Conservation (phyloP, 2,797 vertebrate genomes). For the Chelmon rostratus region DNA sequence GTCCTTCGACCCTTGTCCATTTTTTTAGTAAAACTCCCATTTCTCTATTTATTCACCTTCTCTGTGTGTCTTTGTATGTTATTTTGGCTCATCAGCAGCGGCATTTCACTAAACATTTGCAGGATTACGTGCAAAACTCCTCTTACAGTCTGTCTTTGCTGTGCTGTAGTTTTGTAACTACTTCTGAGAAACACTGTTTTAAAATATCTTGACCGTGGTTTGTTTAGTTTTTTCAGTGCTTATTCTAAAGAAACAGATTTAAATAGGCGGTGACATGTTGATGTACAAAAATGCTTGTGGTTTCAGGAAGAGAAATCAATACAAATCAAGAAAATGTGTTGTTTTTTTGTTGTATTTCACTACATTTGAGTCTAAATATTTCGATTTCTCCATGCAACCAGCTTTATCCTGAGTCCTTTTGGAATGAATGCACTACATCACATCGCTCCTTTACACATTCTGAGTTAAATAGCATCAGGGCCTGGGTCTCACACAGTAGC, state of each 20-base stretch:
- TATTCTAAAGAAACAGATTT: background rate
- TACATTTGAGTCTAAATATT: background rate
- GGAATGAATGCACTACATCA: background rate
- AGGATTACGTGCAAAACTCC: background rate
- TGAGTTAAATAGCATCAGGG: background rate
- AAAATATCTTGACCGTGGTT: background rate
- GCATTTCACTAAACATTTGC: background rate
- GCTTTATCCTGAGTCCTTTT: background rate
- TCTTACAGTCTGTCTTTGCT: background rate
- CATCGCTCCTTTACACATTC: background rate
- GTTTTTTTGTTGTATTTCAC: background rate
- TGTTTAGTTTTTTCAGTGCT: background rate
- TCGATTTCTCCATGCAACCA: background rate
- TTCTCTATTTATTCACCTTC: background rate
- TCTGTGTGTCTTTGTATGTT: background rate
- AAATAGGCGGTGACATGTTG: background rate
- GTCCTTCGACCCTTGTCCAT: background rate
- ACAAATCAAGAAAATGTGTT: background rate
- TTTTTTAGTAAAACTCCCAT: background rate
- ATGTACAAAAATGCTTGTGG: background rate
- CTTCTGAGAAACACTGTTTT: conserved; percentile 6
- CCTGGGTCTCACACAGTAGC: conserved; percentile 56
- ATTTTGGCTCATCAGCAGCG: background rate
- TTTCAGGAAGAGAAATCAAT: background rate
- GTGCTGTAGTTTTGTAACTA: background rate